Evolutionary conservation across 1,140 invertebrate species (phyloP), one percentile per base, ranked within the genome.

Genomic region (Apis florea): DNA sequence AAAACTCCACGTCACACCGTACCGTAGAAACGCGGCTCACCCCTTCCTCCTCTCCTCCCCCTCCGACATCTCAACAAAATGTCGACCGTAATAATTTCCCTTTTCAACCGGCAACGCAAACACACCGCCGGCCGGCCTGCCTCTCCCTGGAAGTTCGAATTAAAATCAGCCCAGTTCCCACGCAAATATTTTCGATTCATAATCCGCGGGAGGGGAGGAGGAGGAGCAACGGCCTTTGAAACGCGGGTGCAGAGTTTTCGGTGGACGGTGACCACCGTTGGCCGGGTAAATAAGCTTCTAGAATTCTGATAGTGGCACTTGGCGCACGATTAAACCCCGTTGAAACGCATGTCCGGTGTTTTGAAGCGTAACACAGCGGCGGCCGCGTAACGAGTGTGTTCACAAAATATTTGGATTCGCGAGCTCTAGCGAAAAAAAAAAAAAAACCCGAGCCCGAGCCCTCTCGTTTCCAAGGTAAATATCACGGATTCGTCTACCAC

Each of bases 401-500:
- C 70, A 40, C 54, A 79, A 88, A 88, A 88, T 88, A 88, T 87
- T 88, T 88, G 72, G 73, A 19, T 49, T 83, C 21, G 61, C 24
- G 56, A 67, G 73, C 15, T n/a, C 49, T 17, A 26, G 13, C 9
- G 31, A 47, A 15, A 58, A 76, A 75, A 73, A 76, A 63, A 56
- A 6, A 17, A 54, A 6, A 0, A n/a, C 12, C 19, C 47, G 19
- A 3, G 0, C 1, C 24, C 19, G 47, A 2, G 6, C 31, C 5
- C 51, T 13, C 64, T 69, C 47, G 47, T 24, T 26, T 40, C 67
- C 77, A 79, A 19, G 13, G 51, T 58, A 80, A 80, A 80, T 24
- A 13, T 13, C 51, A 79, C 70, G 51, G 61, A 73, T 79, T 85
- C 75, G 54, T 49, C 69, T 31, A 61, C 69, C 24, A 2, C 6